These are phyloP conservation scores for Protobothrops flavoviridis DNA, from an alignment of 2,113 vertebrate genomes.

Conservation along the genomic window DNA sequence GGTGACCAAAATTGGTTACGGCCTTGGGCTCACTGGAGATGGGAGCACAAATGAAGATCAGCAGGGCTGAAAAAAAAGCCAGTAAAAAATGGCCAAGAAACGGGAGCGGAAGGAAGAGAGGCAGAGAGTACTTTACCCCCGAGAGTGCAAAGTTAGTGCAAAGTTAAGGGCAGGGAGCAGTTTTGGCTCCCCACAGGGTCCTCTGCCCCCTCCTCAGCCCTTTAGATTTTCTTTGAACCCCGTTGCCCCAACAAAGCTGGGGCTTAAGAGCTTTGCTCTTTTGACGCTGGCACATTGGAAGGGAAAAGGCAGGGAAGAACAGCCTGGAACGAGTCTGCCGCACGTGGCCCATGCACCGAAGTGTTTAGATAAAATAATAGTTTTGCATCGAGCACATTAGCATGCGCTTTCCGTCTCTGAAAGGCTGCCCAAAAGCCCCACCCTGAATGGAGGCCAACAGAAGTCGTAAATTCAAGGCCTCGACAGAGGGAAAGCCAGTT, in stretches of 20 bases:
- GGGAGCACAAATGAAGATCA: neutral
- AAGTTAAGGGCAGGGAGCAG: neutral
- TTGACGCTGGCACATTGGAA: neutral
- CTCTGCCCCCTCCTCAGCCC: neutral
- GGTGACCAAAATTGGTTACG: too few relatives aligned
- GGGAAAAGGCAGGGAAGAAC: neutral
- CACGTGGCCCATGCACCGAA: neutral
- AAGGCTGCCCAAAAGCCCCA: neutral
- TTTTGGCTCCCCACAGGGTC: neutral
- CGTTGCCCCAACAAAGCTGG: neutral
- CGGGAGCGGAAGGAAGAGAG: neutral
- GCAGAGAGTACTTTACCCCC: neutral
- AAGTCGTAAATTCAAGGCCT: neutral
- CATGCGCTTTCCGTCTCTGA: neutral
- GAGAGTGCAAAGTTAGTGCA: neutral
- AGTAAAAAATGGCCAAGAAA: neutral
- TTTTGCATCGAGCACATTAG: neutral
- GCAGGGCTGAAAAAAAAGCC: neutral
- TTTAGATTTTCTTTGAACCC: neutral
- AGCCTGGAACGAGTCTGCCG: neutral
- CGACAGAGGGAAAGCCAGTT: neutral
- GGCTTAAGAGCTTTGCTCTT: neutral
- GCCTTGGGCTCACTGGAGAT: too few relatives aligned
- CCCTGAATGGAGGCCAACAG: neutral
- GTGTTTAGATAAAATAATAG: neutral